These are phyloP conservation scores for Endomychus coccineus DNA, from an alignment of 2,888 invertebrate genomes.

Conservation along the genomic window DNA sequence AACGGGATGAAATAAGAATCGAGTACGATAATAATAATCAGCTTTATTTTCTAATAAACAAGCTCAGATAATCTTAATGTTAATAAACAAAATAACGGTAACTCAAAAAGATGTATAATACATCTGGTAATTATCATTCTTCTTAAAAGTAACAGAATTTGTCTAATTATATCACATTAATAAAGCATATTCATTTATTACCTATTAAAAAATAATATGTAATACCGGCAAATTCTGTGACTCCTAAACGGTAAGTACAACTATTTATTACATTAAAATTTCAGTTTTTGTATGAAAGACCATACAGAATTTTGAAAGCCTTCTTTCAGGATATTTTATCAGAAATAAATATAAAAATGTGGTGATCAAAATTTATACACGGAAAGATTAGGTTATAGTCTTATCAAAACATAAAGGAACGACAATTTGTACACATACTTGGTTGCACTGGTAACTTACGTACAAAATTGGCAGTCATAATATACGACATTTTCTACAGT, in stretches of 20 bases:
- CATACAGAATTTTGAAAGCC: conserved; percentile 10
- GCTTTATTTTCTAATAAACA: conserved; percentile 43
- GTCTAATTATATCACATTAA: conserved; percentile 16
- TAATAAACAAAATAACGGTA: conserved; percentile 45
- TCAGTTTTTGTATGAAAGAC: conserved; percentile 12
- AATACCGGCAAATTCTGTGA: conserved; percentile 22
- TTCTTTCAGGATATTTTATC: too few species aligned
- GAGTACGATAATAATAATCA: conserved; percentile 27
- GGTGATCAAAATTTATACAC: too few species aligned
- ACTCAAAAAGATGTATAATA: conserved; percentile 44
- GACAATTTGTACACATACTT: conserved; percentile 43
- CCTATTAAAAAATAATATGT: conserved; percentile 11
- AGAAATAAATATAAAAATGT: too few species aligned
- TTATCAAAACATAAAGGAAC: conserved; percentile 38
- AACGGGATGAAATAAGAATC: background rate
- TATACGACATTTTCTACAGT: conserved; percentile 24
- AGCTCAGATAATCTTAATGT: conserved; percentile 44
- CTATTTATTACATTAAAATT: conserved; percentile 20
- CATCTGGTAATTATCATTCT: conserved; percentile 36
- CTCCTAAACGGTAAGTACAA: conserved; percentile 31
- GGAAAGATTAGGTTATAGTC: too few species aligned
- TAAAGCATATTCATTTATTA: conserved; percentile 15
- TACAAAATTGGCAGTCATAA: conserved; percentile 40
- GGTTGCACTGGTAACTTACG: conserved; percentile 45
- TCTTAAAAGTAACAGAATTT: conserved; percentile 30